Conservation (phyloP, 64 coral and sea anemone genomes). For the Exaiptasia diaphana region DNA sequence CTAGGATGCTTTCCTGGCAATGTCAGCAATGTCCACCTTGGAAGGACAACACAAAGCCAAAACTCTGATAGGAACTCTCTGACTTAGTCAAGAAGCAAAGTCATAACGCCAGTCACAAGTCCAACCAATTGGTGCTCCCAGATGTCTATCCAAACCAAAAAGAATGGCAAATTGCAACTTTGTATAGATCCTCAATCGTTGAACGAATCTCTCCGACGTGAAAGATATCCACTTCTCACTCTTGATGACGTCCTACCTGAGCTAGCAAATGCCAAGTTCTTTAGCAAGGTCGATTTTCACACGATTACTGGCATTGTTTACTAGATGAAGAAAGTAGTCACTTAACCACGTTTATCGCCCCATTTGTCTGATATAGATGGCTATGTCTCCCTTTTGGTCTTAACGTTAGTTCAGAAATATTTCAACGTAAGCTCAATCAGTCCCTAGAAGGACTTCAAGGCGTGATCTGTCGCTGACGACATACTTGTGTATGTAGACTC, state of each 20-base stretch:
- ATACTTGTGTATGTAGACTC: neutral
- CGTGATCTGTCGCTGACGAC: constrained; percentile 31
- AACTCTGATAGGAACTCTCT: neutral
- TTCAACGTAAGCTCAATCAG: constrained; percentile 21
- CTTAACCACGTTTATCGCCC: constrained; percentile 16
- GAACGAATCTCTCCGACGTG: constrained; percentile 2
- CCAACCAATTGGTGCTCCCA: constrained; percentile 16
- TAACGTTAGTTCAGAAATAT: constrained; percentile 20
- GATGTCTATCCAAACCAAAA: constrained; percentile 1
- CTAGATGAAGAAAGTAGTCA: constrained; percentile 13
- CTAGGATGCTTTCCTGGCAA: too few species aligned
- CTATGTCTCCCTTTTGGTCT: constrained; percentile 12
- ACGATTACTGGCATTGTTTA: constrained; percentile 32
- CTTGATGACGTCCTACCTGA: constrained; percentile 20
- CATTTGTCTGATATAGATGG: constrained; percentile 20
- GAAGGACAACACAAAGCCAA: too few species aligned
- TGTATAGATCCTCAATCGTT: constrained; percentile 30
- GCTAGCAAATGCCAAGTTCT: constrained; percentile 8
- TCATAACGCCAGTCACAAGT: neutral
- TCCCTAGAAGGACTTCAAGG: constrained; percentile 22
- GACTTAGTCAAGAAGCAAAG: neutral
- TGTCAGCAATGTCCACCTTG: too few species aligned
- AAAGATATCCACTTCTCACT: constrained; percentile 12
- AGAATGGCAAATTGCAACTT: neutral
- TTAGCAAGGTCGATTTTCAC: constrained; percentile 3